These are phyloP conservation scores for Calliopsis andreniformis DNA, from an alignment of 1,140 invertebrate species.

Conservation along the genomic window DNA sequence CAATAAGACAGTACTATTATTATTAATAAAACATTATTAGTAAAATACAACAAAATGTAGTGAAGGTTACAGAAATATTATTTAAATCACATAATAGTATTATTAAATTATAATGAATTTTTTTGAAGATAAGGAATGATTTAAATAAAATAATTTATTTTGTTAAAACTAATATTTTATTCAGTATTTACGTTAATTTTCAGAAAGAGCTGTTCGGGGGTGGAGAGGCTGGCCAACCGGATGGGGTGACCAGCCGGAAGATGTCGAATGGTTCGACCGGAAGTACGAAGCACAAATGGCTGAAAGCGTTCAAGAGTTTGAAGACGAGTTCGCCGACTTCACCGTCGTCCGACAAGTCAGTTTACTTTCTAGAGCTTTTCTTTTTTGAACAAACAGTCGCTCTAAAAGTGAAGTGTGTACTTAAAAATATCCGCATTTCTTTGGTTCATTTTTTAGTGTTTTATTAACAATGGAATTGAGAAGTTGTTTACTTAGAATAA, in stretches of 20 bases:
- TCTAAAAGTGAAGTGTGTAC: not conserved
- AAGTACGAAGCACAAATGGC: constrained; percentile 98
- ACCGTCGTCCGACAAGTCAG: constrained; percentile 83
- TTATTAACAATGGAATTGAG: not conserved
- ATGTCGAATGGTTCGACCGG: constrained; percentile 92
- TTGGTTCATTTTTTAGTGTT: not conserved
- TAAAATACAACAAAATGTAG: too few species aligned
- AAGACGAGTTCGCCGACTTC: constrained; percentile 88
- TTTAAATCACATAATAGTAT: too few species aligned
- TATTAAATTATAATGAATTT: too few species aligned
- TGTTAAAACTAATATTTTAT: not conserved
- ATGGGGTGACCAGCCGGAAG: constrained; percentile 88
- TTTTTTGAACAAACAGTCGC: not conserved
- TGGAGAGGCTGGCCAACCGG: constrained; percentile 84
- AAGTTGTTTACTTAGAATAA: constrained; percentile 32
- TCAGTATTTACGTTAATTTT: constrained; percentile 68
- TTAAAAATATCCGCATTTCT: too few species aligned
- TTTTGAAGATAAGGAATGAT: too few species aligned
- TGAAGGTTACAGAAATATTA: too few species aligned
- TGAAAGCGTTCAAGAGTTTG: constrained; percentile 97
- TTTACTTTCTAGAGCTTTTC: constrained; percentile 16
- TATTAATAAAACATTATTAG: too few species aligned
- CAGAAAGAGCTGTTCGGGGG: constrained; percentile 95
- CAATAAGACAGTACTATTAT: too few species aligned
- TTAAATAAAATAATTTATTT: not conserved